A percentile compares a stretch with the other conserved stretches of the same genome.
phyloP scores from a whole-genome alignment of 2,797 vertebrate genomes.

The Brachyalestes nurse region DNA sequence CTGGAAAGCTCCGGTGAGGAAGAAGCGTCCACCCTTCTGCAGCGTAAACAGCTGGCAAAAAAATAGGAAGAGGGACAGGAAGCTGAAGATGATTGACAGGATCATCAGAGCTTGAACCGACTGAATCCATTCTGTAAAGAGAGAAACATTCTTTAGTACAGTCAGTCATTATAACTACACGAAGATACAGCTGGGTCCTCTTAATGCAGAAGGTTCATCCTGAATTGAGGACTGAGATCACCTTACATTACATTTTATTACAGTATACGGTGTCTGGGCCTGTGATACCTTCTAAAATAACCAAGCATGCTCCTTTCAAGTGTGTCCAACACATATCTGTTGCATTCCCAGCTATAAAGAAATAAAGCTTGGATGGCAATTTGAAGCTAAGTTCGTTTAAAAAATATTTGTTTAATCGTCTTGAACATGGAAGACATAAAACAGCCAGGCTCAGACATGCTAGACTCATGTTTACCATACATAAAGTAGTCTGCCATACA shows the following conservation, averaged over 20 bases:
- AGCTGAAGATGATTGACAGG: constrained; percentile 95
- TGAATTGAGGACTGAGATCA: not conserved
- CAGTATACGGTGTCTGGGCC: not conserved
- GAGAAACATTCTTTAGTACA: constrained; percentile 19
- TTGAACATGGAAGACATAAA: not conserved
- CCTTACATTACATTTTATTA: not conserved
- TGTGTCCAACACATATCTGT: not conserved
- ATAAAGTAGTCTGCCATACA: not conserved
- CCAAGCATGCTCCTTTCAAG: not conserved
- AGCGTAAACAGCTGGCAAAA: constrained; percentile 98
- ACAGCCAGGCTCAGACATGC: not conserved
- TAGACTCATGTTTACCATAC: constrained; percentile 21
- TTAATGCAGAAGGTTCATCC: not conserved
- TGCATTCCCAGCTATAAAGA: not conserved
- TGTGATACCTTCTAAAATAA: not conserved
- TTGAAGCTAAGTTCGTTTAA: not conserved
- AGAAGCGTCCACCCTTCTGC: constrained; percentile 96
- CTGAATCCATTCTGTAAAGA: constrained; percentile 92
- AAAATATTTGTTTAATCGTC: not conserved
- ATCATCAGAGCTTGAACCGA: constrained; percentile 97
- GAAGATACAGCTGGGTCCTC: constrained; percentile 5
- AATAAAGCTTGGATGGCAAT: not conserved
- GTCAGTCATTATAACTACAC: constrained; percentile 29
- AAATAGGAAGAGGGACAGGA: constrained; percentile 93
- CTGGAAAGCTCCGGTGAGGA: constrained; percentile 95